Evolutionary conservation across 30 jellyfish, hydroid and myxozoan species (phyloP).

Genomic region (Cassiopea xamachana): DNA sequence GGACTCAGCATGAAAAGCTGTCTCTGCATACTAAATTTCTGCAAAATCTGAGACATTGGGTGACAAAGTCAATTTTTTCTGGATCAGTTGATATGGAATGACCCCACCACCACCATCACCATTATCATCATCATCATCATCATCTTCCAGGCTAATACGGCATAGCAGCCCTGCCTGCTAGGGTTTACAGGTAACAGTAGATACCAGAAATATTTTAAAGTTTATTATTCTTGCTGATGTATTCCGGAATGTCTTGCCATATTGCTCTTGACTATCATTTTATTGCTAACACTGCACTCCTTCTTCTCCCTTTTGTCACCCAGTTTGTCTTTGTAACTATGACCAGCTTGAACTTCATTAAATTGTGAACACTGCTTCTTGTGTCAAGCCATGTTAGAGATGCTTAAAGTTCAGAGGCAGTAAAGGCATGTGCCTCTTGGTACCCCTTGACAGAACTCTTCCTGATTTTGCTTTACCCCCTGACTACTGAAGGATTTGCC

Average conservation of each 20-base stretch:
- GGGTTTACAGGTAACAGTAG: not conserved
- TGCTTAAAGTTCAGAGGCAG: not conserved
- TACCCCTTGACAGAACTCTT: constrained; percentile 1
- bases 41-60: too few species aligned
- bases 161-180: not conserved
- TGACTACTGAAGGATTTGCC: not conserved
- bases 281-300: not conserved
- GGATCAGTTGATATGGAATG: too few species aligned
- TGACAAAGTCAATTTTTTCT: too few species aligned
- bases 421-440: constrained; percentile 9
- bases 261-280: not conserved
- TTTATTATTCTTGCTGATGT: not conserved
- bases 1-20: too few species aligned
- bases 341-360: not conserved
- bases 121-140: too few species aligned
- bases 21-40: too few species aligned
- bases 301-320: not conserved
- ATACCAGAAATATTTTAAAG: not conserved
- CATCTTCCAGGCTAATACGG: not conserved
- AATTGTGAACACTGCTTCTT: not conserved
- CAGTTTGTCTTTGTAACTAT: not conserved
- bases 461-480: not conserved
- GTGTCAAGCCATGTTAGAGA: not conserved
- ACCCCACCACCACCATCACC: too few species aligned
- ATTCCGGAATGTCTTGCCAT: not conserved